Evolutionary conservation across 2,888 invertebrate genomes (phyloP).

Genomic region (Ophion ventricosus): DNA sequence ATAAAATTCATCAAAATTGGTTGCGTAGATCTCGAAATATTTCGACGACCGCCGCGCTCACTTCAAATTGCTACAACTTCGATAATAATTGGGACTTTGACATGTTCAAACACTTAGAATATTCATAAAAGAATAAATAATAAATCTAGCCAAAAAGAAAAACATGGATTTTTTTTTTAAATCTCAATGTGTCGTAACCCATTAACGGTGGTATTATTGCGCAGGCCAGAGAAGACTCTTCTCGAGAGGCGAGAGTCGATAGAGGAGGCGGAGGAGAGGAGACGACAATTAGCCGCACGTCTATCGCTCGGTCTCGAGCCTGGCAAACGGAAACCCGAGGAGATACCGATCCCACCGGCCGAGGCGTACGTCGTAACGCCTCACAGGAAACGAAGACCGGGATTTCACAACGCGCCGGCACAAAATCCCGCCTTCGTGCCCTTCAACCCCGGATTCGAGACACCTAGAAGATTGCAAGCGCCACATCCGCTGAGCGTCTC

Average conservation of each 20-base stretch:
- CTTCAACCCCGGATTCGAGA: slow-evolving; percentile 85
- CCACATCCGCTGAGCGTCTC: slow-evolving; percentile 89
- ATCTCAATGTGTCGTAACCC: too few relatives aligned
- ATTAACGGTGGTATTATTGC: slow-evolving; percentile 16
- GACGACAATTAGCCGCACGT: slow-evolving; percentile 80
- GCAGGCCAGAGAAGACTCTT: slow-evolving; percentile 79
- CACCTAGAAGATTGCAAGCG: slow-evolving; percentile 85
- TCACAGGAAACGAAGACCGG: slow-evolving; percentile 93
- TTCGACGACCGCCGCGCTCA: too few relatives aligned
- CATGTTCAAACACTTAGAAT: too few relatives aligned
- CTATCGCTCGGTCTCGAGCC: slow-evolving; percentile 88
- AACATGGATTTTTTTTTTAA: too few relatives aligned
- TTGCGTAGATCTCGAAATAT: too few relatives aligned
- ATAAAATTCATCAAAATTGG: too few relatives aligned
- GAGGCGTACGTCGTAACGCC: slow-evolving; percentile 95
- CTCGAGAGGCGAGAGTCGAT: slow-evolving; percentile 80
- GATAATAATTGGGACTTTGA: too few relatives aligned
- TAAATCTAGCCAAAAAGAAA: too few relatives aligned
- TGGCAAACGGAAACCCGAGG: slow-evolving; percentile 87
- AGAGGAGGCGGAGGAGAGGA: slow-evolving; percentile 80
- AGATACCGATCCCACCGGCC: slow-evolving; percentile 88
- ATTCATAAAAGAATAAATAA: too few relatives aligned
- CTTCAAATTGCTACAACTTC: too few relatives aligned
- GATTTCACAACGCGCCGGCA: slow-evolving; percentile 94
- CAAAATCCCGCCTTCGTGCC: slow-evolving; percentile 95